Percentiles rank a stretch among this genome's conserved stretches.
phyloP scores from a whole-genome alignment of 2,888 invertebrate species.

The Andrena hattorfiana region DNA sequence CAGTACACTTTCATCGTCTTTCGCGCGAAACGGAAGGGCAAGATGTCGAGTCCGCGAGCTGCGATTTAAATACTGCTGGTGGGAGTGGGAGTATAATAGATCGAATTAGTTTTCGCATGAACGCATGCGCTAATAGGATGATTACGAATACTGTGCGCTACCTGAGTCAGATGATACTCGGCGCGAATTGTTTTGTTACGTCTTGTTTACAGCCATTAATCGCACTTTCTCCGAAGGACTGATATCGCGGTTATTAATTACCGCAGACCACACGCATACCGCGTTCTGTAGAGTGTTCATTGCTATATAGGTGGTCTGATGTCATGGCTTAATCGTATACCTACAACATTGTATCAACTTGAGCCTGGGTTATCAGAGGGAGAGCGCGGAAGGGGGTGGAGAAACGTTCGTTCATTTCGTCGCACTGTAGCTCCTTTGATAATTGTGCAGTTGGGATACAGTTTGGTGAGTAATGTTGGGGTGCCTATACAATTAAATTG shows the following conservation, averaged over 20 bases:
- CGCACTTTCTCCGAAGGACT: conserved; percentile 32
- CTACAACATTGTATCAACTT: conserved; percentile 29
- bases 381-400: neutral
- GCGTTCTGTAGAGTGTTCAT: conserved; percentile 1
- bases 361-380: neutral
- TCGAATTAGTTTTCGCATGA: neutral
- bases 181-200: conserved; percentile 32
- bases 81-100: too few relatives aligned
- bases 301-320: conserved; percentile 28
- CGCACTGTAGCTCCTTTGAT: too few relatives aligned
- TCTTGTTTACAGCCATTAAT: conserved; percentile 61
- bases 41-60: neutral
- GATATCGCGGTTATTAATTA: conserved; percentile 42
- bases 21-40: neutral
- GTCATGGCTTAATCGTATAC: conserved; percentile 25
- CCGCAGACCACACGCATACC: conserved; percentile 35
- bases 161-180: conserved; percentile 11
- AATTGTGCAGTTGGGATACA: too few relatives aligned
- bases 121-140: neutral
- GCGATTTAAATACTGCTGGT: too few relatives aligned
- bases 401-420: neutral
- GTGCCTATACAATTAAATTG: too few relatives aligned
- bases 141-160: neutral
- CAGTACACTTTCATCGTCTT: neutral
- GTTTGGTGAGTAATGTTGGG: too few relatives aligned